Percentiles rank a stretch among this genome's conserved stretches.
phyloP scores from a whole-genome alignment of 2,113 vertebrate genomes.

The Nettapus auritus region DNA sequence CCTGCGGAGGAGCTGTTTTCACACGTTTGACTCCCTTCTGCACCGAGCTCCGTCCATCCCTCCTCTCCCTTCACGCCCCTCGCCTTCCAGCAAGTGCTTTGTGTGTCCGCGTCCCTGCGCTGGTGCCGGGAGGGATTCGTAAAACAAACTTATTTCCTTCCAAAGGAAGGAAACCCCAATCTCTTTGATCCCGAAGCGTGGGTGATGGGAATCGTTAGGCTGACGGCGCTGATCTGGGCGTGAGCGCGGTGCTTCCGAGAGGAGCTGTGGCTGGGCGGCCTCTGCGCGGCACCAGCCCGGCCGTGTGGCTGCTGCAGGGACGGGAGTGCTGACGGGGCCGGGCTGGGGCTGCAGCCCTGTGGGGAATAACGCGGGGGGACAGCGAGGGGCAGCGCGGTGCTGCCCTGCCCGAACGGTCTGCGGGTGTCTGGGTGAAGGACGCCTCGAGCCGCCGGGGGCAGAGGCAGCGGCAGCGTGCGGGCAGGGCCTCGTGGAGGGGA shows the following conservation, averaged over 20 bases:
- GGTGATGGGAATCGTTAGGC: not conserved
- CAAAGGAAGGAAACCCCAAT: not conserved
- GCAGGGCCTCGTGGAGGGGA: not conserved
- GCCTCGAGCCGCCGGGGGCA: not conserved
- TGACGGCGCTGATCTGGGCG: not conserved
- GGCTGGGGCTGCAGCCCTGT: not conserved
- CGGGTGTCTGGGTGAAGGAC: not conserved
- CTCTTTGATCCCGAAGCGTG: not conserved
- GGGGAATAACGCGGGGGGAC: not conserved
- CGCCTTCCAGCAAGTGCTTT: not conserved
- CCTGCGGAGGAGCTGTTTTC: not conserved
- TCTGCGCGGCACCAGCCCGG: not conserved
- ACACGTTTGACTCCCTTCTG: not conserved
- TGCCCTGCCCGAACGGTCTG: not conserved
- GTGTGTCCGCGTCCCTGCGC: too few species aligned
- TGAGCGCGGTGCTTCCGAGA: not conserved
- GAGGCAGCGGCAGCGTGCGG: not conserved
- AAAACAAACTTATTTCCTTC: not conserved
- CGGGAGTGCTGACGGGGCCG: constrained; percentile 41
- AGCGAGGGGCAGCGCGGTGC: not conserved
- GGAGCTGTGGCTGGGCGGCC: not conserved
- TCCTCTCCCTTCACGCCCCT: not conserved
- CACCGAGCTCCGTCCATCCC: not conserved
- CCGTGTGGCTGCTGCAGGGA: not conserved
- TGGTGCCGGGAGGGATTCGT: not conserved